phyloP scores from a whole-genome alignment of 2,797 vertebrate species.

The Sebastes iracundus region DNA sequence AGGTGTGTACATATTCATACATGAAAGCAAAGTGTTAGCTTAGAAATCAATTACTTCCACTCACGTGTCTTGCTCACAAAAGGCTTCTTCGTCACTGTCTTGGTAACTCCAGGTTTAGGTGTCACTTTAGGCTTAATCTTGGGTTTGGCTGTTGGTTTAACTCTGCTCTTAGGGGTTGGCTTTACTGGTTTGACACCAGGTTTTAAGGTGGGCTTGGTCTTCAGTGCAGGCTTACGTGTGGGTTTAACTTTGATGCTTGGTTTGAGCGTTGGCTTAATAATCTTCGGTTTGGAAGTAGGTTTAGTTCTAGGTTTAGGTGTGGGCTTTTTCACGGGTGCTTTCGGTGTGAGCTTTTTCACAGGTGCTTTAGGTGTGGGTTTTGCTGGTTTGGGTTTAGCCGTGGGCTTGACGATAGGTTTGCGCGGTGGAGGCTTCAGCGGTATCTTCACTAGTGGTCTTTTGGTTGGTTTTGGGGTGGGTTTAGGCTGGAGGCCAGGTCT shows the following conservation, averaged over 20 bases:
- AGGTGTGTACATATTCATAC: neutral
- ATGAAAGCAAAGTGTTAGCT: neutral
- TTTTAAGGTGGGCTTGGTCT: conserved; percentile 56
- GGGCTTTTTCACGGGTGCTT: conserved; percentile 58
- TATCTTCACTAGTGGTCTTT: conserved; percentile 47
- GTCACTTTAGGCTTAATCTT: conserved; percentile 55
- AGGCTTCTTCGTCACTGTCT: conserved; percentile 69
- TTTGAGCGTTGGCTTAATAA: conserved; percentile 63
- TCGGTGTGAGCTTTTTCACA: conserved; percentile 54
- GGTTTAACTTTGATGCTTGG: conserved; percentile 56
- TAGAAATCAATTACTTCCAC: conserved; percentile 15
- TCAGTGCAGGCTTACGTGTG: conserved; percentile 52
- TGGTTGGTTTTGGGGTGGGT: conserved; percentile 52
- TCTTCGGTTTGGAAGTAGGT: conserved; percentile 48
- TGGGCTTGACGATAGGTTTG: conserved; percentile 57
- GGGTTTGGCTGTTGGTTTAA: conserved; percentile 68
- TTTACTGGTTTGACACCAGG: conserved; percentile 56
- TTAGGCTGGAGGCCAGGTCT: conserved; percentile 45
- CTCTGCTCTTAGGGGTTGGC: conserved; percentile 47
- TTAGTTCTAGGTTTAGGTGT: conserved; percentile 48
- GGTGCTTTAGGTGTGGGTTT: conserved; percentile 62
- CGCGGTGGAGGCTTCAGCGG: conserved; percentile 47
- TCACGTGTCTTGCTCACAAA: conserved; percentile 73
- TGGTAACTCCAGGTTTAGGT: conserved; percentile 57
- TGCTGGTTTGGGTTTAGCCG: conserved; percentile 33